Evolutionary conservation across 2,888 invertebrate species (phyloP).

Genomic region (Exocentrus adspersus): DNA sequence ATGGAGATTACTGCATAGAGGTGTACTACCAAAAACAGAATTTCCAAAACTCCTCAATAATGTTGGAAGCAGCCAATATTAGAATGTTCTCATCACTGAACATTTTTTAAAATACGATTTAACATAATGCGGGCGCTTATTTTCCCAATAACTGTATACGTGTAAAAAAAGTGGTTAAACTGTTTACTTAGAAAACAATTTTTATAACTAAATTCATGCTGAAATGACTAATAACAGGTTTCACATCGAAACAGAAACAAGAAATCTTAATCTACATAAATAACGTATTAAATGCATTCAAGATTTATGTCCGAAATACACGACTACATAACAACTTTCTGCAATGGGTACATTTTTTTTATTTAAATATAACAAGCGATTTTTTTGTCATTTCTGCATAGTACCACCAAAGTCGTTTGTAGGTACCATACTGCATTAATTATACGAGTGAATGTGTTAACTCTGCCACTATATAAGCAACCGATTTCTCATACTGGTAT

Average conservation of each 20-base stretch:
- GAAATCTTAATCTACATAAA: not conserved
- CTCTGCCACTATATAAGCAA: constrained; percentile 13
- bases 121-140: too few species aligned
- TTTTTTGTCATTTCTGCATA: not conserved
- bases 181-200: too few species aligned
- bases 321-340: not conserved
- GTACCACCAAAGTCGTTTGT: not conserved
- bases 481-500: constrained; percentile 17
- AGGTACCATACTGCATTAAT: constrained; percentile 8
- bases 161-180: too few species aligned
- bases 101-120: too few species aligned
- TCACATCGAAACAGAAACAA: not conserved
- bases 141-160: too few species aligned
- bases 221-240: not conserved
- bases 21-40: too few species aligned
- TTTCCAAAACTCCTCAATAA: too few species aligned
- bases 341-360: not conserved
- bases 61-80: too few species aligned
- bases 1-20: too few species aligned
- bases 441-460: constrained; percentile 21
- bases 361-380: not conserved
- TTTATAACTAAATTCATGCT: too few species aligned
- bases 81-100: too few species aligned
- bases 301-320: not conserved
- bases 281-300: not conserved